Conservation (phyloP, 2,888 invertebrate genomes). For the Oscheius sp. region DNA sequence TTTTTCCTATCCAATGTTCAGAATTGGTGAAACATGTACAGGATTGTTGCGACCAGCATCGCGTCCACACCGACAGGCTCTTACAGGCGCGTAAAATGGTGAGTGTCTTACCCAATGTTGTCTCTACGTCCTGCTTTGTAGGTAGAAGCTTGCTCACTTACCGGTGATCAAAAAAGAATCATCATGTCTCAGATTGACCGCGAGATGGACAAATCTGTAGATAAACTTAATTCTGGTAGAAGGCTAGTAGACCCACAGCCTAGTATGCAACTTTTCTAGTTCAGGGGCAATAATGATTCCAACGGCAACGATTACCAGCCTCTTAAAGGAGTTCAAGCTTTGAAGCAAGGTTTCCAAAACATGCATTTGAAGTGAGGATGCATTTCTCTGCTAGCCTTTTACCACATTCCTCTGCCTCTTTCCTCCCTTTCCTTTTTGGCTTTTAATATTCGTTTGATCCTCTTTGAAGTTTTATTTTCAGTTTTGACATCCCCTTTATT, state of each 20-base stretch:
- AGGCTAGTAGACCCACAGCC: conserved; percentile 1
- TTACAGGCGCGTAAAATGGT: conserved; percentile 63
- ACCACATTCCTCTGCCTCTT: conserved; percentile 12
- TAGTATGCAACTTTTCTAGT: conserved; percentile 3
- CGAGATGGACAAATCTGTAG: conserved; percentile 27
- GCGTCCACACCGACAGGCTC: conserved; percentile 54
- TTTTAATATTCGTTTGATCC: conserved; percentile 23
- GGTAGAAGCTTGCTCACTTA: conserved; percentile 34
- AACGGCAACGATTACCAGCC: conserved; percentile 56
- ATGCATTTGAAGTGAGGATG: conserved; percentile 23
- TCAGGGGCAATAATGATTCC: conserved; percentile 17
- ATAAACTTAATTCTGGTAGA: conserved; percentile 18
- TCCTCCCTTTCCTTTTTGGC: conserved; percentile 1
- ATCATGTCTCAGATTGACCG: conserved; percentile 33
- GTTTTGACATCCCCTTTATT: background rate
- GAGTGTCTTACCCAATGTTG: background rate
- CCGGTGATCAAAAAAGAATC: conserved; percentile 30
- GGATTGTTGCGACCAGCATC: conserved; percentile 58
- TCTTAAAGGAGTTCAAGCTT: conserved; percentile 38
- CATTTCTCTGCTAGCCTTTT: conserved; percentile 1
- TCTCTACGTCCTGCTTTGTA: conserved; percentile 18
- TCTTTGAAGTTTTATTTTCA: conserved; percentile 19
- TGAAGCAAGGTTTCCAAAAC: conserved; percentile 32
- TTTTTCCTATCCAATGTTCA: conserved; percentile 35
- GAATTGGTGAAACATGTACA: conserved; percentile 61